Percentiles rank a stretch among this genome's conserved stretches.
Conservation (phyloP, 2,888 invertebrate genomes). For the Cryptophagus acutangulus region DNA sequence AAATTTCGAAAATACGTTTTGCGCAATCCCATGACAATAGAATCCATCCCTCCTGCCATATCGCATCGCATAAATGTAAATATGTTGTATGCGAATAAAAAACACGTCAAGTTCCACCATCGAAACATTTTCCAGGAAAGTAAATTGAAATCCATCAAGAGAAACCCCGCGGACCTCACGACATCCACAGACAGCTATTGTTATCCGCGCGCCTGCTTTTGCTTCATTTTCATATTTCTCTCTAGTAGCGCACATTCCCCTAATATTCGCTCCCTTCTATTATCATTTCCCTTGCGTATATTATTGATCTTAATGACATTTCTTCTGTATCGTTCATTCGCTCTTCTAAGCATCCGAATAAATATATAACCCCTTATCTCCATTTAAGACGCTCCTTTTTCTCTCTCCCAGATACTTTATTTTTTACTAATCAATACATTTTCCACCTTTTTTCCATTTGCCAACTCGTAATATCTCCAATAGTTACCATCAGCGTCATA, state of each 20-base stretch:
- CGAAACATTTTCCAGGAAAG: slow-evolving; percentile 28
- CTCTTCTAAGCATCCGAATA: slow-evolving; percentile 32
- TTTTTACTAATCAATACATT: too few relatives aligned
- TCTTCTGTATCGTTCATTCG: slow-evolving; percentile 35
- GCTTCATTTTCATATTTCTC: slow-evolving; percentile 46
- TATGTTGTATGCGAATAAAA: slow-evolving; percentile 1
- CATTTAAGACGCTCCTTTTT: too few relatives aligned
- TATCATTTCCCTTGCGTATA: slow-evolving; percentile 43
- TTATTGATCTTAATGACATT: slow-evolving; percentile 48
- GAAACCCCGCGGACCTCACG: slow-evolving; percentile 42
- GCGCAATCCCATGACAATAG: too few relatives aligned
- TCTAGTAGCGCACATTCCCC: slow-evolving; percentile 21
- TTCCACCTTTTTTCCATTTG: too few relatives aligned
- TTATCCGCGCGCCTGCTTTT: slow-evolving; percentile 41
- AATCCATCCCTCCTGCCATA: too few relatives aligned
- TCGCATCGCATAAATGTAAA: too few relatives aligned
- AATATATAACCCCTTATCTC: slow-evolving; percentile 23
- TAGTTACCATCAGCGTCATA: too few relatives aligned
- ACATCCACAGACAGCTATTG: slow-evolving; percentile 44
- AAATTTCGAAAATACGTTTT: too few relatives aligned
- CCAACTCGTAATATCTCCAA: too few relatives aligned
- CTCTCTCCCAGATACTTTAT: too few relatives aligned
- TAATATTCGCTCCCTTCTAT: slow-evolving; percentile 35
- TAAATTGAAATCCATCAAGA: slow-evolving; percentile 48
- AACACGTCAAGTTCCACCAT: slow-evolving; percentile 6